Percentiles rank a stretch among this genome's conserved stretches.
phyloP scores from a whole-genome alignment of 2,113 vertebrate genomes.

The Actenoides lindsayi region DNA sequence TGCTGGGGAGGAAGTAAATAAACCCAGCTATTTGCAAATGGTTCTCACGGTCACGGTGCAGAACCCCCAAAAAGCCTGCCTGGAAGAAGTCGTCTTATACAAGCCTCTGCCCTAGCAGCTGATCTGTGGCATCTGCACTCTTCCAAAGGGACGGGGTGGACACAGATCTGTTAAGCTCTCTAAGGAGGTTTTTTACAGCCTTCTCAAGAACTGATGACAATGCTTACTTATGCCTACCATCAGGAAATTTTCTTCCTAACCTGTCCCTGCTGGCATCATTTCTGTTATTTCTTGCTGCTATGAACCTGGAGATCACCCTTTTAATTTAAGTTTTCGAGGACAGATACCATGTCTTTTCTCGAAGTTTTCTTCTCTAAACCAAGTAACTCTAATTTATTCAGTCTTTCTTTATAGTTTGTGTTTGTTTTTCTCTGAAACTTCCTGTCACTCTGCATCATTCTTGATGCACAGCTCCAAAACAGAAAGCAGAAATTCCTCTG shows the following conservation, averaged over 20 bases:
- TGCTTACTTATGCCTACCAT: background rate
- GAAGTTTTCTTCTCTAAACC: background rate
- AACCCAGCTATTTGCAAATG: background rate
- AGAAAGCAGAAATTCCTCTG: conserved; percentile 22
- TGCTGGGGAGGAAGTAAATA: background rate
- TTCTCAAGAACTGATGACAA: background rate
- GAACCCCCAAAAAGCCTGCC: rapidly evolving
- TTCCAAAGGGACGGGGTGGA: rapidly evolving
- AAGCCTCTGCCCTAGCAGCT: background rate
- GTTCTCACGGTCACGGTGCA: background rate
- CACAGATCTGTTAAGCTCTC: background rate
- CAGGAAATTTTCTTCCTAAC: background rate
- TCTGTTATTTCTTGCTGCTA: background rate
- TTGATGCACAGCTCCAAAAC: background rate
- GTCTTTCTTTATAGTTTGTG: background rate
- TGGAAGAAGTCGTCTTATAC: background rate
- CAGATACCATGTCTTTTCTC: background rate
- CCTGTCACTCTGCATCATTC: background rate
- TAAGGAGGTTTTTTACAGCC: background rate
- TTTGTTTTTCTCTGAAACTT: conserved; percentile 2
- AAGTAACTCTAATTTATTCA: conserved; percentile 18
- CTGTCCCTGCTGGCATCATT: background rate
- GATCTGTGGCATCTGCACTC: rapidly evolving
- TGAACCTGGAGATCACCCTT: background rate
- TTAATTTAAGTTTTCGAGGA: background rate